phyloP scores from a whole-genome alignment of 2,797 vertebrate species.

The Peromyscus nudipes region DNA sequence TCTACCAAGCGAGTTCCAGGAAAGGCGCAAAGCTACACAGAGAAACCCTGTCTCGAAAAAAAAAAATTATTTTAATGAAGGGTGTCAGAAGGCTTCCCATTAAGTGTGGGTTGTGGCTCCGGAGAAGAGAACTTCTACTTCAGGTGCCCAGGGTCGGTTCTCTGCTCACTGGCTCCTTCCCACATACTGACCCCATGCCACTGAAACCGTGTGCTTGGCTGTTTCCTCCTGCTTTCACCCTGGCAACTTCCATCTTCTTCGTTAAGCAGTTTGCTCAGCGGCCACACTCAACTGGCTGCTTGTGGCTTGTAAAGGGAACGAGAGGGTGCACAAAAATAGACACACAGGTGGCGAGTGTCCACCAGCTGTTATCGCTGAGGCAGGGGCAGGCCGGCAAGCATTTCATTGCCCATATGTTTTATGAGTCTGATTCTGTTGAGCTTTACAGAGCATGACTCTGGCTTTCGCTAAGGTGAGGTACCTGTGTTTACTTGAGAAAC shows the following conservation, averaged over 20 bases:
- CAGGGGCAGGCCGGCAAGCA: not conserved
- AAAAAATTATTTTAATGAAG: not conserved
- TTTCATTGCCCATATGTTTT: not conserved
- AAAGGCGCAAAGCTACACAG: too few species aligned
- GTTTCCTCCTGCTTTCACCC: not conserved
- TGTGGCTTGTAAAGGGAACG: not conserved
- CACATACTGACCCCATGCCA: not conserved
- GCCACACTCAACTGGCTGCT: not conserved
- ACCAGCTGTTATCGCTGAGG: conserved; percentile 51
- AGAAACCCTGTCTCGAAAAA: too few species aligned
- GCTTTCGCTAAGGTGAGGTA: not conserved
- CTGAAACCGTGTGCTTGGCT: not conserved
- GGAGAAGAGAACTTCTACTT: not conserved
- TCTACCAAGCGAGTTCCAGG: too few species aligned
- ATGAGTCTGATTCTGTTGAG: conserved; percentile 4
- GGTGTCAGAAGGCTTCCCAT: not conserved
- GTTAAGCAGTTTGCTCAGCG: not conserved
- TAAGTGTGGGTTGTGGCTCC: not conserved
- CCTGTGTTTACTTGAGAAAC: conserved; percentile 16
- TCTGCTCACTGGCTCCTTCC: not conserved
- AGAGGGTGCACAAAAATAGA: conserved; percentile 42
- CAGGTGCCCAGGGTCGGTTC: not conserved
- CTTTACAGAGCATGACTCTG: not conserved
- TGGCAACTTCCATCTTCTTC: too few species aligned
- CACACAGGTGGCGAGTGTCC: conserved; percentile 49